Evolutionary conservation across 2,113 vertebrate genomes (phyloP), one percentile per base, ranked within the genome.

Genomic region (Synodontis membranacea): DNA sequence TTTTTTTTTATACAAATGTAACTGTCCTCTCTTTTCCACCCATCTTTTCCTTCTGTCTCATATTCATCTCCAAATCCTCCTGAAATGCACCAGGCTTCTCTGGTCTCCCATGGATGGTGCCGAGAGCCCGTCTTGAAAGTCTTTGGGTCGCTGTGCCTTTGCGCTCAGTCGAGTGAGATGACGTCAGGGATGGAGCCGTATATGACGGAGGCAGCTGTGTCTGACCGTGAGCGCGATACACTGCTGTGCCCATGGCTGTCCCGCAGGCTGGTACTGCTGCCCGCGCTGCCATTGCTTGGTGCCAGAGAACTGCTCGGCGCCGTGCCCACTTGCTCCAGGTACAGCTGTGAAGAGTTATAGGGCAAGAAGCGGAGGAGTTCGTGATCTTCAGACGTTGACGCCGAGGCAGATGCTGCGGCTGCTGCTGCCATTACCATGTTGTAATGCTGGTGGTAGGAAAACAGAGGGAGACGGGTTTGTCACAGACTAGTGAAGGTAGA

Each of bases 111-210:
- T 70, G 64, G 84, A 85, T 82, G 62, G 72, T 83, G 79, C 39
- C 4, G 48, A 76, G 80, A 81, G 84, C 5, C 52, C 34, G 11
- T 23, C 10, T 37, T 31, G 54, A 75, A 78, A 84, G 87, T 94
- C 91, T 86, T 70, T 86, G 89, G 88, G 70, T 37, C 12, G 72
- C 12, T 54, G 37, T 28, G 31, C 56, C 56, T 11, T 12, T 34
- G 68, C n/a, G 88, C 76, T 94, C 96, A 99, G 96, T 99, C 98
- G 93, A 99, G 96, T 0, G 98, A 99, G 90, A 99, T 99, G 92
- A 99, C 97, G 90, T 99, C 98, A 31, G 98, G 96, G 86, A 99
- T 97, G 93, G 98, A 97, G 91, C 97, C 97, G 34, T 98, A 99
- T 94, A 99, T 97, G 68, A 96, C 94, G 0, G 97, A 96, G 0